These are phyloP conservation scores for Operophtera brumata DNA, from an alignment of 2,888 invertebrate species.

Conservation along the genomic window DNA sequence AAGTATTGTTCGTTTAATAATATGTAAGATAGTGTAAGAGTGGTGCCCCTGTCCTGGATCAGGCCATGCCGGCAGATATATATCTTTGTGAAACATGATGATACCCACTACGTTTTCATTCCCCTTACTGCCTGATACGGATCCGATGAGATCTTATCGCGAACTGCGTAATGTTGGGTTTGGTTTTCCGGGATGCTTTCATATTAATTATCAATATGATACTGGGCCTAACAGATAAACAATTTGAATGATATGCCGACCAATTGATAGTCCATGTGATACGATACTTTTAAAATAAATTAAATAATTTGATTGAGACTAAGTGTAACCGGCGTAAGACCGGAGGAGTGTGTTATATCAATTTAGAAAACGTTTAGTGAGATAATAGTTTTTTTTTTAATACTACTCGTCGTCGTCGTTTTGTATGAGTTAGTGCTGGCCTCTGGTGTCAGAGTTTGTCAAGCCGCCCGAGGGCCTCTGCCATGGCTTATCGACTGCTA, in stretches of 20 bases:
- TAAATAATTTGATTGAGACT: no score
- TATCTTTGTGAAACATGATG: slow-evolving; percentile 42
- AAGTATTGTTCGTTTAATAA: no score
- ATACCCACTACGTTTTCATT: slow-evolving; percentile 42
- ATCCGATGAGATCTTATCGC: slow-evolving; percentile 30
- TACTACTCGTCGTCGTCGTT: no score
- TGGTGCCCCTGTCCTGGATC: slow-evolving; percentile 5
- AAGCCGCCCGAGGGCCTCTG: no score
- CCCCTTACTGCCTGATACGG: slow-evolving; percentile 25
- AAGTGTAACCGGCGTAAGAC: no score
- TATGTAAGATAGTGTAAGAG: no score
- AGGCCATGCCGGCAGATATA: slow-evolving; percentile 30
- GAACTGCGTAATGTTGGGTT: slow-evolving; percentile 13
- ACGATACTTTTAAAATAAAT: not conserved
- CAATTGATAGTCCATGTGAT: not conserved
- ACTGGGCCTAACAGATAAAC: slow-evolving; percentile 4
- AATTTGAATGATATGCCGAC: not conserved
- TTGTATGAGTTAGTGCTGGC: no score
- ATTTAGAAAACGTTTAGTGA: no score
- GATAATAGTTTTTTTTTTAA: no score
- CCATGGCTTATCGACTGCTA: no score
- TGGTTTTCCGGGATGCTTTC: slow-evolving; percentile 14
- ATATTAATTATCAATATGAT: slow-evolving; percentile 8
- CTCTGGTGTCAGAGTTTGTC: no score
- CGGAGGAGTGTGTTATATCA: no score